Base-by-base conservation (phyloP, 2,797 vertebrate genomes). In the Characodon lateralis region DNA sequence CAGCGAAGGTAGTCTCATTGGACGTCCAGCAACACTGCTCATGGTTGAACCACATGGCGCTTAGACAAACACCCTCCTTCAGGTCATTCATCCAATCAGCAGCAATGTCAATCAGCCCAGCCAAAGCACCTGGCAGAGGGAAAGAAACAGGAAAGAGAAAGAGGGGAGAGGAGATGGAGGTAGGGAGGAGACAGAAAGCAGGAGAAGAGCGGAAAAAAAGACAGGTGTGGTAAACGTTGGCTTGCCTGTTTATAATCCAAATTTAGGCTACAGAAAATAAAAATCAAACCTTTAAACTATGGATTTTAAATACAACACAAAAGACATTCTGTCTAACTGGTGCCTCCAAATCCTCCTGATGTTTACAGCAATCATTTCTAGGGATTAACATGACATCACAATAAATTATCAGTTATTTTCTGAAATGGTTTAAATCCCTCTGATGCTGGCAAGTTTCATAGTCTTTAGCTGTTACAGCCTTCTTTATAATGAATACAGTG, bases 21-120 rank as follows among this genome's bases (percentile, higher is more conserved):
- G 98, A 99, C 55, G 96, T 97, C 98, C 98, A 99, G 91, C 98
- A 99, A 88, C 98, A 99, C 92, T 99, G 98, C 81, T 99, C 98
- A 18, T 99, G 98, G 92, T 99, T 99, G 93, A 97, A 99, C 98
- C 98, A 99, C 94, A 99, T 93, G 39, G 97, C 98, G 78, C 96
- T 96, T 82, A 99, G 96, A 87, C 98, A 99, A 90, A 99, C 96
- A 55, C 98, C 98, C 93, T 99, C 98, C 94, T 99, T 99, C 71
- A 99, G 94, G 93, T 99, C 98, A 74, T 97, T 98, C 98, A 99
- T 95, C 98, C 98, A 99, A 83, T 99, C 98, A 35, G 98, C 97
- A 78, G 97, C 98, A 72, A 99, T 99, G 93, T 99, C 98, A 91
- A 99, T 99, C 89, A 99, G 94, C 80, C 98, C 98, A 31, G 98